A percentile compares a stretch with the other conserved stretches of the same genome.
phyloP scores from a whole-genome alignment of 2,888 invertebrate genomes.

The Ditylenchus weischeri region DNA sequence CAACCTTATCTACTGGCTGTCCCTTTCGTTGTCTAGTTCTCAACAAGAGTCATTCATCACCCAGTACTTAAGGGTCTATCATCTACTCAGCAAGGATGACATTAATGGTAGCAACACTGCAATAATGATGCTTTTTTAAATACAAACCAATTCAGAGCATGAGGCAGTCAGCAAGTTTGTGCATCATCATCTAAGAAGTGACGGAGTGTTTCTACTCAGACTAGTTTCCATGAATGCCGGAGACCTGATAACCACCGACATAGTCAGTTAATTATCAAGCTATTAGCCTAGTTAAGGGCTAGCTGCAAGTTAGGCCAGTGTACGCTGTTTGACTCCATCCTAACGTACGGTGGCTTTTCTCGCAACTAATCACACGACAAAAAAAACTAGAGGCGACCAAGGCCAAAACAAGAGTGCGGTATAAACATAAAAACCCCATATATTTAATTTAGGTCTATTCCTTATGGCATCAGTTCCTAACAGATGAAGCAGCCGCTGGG shows the following conservation, averaged over 20 bases:
- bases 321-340: too few species aligned
- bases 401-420: too few species aligned
- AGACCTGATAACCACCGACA: slow-evolving; percentile 54
- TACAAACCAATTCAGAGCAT: slow-evolving; percentile 32
- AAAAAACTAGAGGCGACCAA: too few species aligned
- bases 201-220: slow-evolving; percentile 54
- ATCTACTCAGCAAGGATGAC: slow-evolving; percentile 41
- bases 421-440: too few species aligned
- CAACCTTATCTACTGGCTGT: slow-evolving; percentile 62
- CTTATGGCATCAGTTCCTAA: slow-evolving; percentile 51
- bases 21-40: slow-evolving; percentile 45
- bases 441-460: slow-evolving; percentile 7
- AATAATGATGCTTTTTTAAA: not conserved
- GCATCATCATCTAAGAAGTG: slow-evolving; percentile 41
- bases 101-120: slow-evolving; percentile 18
- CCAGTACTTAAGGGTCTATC: slow-evolving; percentile 51
- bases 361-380: too few species aligned
- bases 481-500: slow-evolving; percentile 30
- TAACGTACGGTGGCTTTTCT: too few species aligned
- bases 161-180: slow-evolving; percentile 46
- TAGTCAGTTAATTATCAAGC: slow-evolving; percentile 33
- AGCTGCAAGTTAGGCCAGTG: too few species aligned
- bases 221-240: slow-evolving; percentile 57
- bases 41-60: slow-evolving; percentile 44
- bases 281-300: too few species aligned